phyloP scores from a whole-genome alignment of 2,113 vertebrate species.

The Microcebus tavaratra region DNA sequence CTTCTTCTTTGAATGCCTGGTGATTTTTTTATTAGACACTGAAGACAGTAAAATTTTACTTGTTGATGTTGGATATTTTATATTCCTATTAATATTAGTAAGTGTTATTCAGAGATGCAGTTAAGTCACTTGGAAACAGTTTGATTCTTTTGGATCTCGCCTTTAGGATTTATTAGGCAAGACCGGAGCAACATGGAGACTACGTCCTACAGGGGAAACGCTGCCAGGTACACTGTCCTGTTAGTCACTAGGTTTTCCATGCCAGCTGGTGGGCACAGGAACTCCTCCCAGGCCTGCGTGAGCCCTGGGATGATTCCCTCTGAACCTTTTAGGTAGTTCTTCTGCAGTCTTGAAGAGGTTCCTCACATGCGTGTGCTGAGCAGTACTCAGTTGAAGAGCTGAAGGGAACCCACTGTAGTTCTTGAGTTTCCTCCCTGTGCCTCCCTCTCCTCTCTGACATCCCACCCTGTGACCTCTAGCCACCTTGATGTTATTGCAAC shows the following conservation, averaged over 20 bases:
- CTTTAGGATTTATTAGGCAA: background rate
- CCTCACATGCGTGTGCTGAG: background rate
- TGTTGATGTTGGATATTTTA: constrained; percentile 23
- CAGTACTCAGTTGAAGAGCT: background rate
- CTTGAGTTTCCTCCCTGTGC: background rate
- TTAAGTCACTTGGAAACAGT: background rate
- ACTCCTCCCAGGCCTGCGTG: background rate
- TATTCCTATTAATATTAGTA: constrained; percentile 4
- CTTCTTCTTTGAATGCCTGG: background rate
- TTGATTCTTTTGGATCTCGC: background rate
- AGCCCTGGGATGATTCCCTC: background rate
- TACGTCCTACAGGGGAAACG: background rate
- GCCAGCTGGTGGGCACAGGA: background rate
- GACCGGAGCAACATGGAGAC: background rate
- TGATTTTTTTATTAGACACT: background rate
- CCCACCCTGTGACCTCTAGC: background rate
- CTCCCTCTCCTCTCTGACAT: background rate
- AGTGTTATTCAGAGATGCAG: background rate
- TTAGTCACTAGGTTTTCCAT: background rate
- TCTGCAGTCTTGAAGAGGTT: background rate
- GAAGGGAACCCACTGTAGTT: background rate
- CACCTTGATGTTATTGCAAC: background rate
- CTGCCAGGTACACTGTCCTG: too few relatives aligned
- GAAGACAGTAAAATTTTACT: background rate
- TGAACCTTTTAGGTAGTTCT: background rate